phyloP scores from a whole-genome alignment of 2,888 invertebrate genomes.

The Pharmacophagus antenor region DNA sequence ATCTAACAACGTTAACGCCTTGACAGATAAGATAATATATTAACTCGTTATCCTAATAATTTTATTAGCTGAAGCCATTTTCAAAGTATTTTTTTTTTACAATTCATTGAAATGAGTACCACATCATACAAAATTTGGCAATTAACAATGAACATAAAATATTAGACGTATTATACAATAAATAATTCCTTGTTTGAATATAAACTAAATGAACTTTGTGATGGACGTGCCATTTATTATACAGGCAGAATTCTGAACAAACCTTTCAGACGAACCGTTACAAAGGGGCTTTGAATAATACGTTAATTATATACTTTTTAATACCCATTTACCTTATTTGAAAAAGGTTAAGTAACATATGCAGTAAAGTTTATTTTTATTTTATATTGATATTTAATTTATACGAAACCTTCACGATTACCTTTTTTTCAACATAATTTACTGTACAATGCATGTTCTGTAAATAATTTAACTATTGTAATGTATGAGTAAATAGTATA shows the following conservation, averaged over 20 bases:
- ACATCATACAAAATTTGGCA: too few relatives aligned
- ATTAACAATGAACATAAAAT: too few relatives aligned
- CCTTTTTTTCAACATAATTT: too few relatives aligned
- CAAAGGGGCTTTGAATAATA: not conserved
- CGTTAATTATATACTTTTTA: constrained; percentile 5
- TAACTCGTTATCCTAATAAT: too few relatives aligned
- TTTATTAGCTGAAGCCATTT: too few relatives aligned
- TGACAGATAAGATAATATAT: too few relatives aligned
- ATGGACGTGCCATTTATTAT: constrained; percentile 6
- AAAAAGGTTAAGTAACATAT: not conserved
- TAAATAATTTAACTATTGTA: too few relatives aligned
- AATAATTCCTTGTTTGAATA: constrained; percentile 4
- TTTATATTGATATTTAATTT: not conserved
- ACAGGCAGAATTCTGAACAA: not conserved
- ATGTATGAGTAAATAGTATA: too few relatives aligned
- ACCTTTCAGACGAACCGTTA: constrained; percentile 1
- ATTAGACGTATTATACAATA: not conserved
- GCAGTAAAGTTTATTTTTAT: not conserved
- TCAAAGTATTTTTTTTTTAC: too few relatives aligned
- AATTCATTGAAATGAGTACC: too few relatives aligned
- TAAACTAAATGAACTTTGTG: constrained; percentile 1
- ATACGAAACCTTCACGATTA: not conserved
- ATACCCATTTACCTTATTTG: not conserved
- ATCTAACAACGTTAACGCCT: too few relatives aligned
- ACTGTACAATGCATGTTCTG: too few relatives aligned